Evolutionary conservation across 2,797 vertebrate genomes (phyloP).

Genomic region (Lutjanus campechanus): DNA sequence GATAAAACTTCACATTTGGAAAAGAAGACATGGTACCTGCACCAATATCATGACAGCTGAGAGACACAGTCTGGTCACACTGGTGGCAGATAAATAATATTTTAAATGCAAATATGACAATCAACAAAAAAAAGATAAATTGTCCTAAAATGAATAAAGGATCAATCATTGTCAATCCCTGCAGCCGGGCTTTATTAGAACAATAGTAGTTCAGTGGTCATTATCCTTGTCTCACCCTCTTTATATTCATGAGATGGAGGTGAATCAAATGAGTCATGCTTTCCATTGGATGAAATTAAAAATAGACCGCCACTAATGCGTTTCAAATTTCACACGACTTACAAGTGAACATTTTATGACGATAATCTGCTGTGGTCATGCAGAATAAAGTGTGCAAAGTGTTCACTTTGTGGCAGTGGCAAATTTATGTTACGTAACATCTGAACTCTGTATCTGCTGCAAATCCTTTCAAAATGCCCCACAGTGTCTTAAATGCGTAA

Average conservation of each 20-base stretch:
- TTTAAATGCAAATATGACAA: neutral
- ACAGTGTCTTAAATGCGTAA: slow-evolving; percentile 55
- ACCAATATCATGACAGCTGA: neutral
- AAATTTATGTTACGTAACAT: slow-evolving; percentile 51
- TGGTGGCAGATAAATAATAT: neutral
- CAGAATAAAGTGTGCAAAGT: slow-evolving; percentile 21
- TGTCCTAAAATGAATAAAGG: no score
- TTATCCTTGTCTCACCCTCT: slow-evolving; percentile 8
- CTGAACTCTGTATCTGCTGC: slow-evolving; percentile 31
- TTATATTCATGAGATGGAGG: slow-evolving; percentile 8
- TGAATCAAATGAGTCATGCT: slow-evolving; percentile 12
- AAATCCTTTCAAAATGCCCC: slow-evolving; percentile 48
- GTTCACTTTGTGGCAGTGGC: slow-evolving; percentile 10
- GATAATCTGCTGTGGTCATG: slow-evolving; percentile 25
- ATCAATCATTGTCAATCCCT: neutral
- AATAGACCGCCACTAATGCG: slow-evolving; percentile 22
- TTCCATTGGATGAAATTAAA: slow-evolving; percentile 33
- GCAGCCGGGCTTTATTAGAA: neutral
- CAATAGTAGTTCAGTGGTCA: neutral
- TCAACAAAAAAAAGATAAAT: neutral
- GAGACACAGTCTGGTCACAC: no score
- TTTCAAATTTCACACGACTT: slow-evolving; percentile 24
- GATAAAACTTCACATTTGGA: no score
- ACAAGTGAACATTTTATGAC: slow-evolving; percentile 19
- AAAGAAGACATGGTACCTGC: neutral